phyloP scores from a whole-genome alignment of 2,113 vertebrate genomes.

The Pimephales promelas region DNA sequence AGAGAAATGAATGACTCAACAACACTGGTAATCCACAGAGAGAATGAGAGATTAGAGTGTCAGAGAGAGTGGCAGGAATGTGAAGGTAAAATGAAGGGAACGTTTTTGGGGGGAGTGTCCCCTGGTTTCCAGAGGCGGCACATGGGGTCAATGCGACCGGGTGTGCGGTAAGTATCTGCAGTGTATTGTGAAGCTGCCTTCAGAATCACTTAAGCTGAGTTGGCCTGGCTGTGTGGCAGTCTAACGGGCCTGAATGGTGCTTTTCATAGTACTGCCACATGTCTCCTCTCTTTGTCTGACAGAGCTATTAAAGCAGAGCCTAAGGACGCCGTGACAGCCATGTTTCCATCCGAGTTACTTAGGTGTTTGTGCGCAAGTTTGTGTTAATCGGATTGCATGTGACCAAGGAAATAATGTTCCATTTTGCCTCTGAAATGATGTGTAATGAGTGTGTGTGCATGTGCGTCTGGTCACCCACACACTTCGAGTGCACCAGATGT shows the following conservation, averaged over 20 bases:
- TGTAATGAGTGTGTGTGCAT: conserved; percentile 11
- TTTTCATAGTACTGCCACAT: conserved; percentile 52
- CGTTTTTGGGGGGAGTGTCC: conserved; percentile 9
- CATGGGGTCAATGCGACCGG: conserved; percentile 30
- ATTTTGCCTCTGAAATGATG: conserved; percentile 27
- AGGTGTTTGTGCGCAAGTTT: conserved; percentile 26
- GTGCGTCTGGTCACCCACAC: conserved; percentile 32
- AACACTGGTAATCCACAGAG: background rate
- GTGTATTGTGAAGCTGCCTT: conserved; percentile 40
- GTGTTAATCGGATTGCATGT: conserved; percentile 8
- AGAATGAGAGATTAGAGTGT: conserved; percentile 20
- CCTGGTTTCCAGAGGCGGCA: background rate
- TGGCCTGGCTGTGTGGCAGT: conserved; percentile 31
- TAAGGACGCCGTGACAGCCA: conserved; percentile 25
- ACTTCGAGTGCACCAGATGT: conserved; percentile 13
- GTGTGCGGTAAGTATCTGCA: conserved; percentile 35
- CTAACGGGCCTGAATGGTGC: conserved; percentile 48
- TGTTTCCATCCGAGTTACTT: conserved; percentile 45
- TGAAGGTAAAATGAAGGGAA: background rate
- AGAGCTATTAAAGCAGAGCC: conserved; percentile 41
- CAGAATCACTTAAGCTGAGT: conserved; percentile 41
- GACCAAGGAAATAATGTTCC: conserved; percentile 23
- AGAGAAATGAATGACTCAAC: background rate
- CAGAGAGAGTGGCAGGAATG: background rate
- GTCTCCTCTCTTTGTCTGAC: conserved; percentile 48